Percentiles rank a stretch among this genome's conserved stretches.
Conservation (phyloP, 2,113 vertebrate genomes). For the Urocolius indicus region DNA sequence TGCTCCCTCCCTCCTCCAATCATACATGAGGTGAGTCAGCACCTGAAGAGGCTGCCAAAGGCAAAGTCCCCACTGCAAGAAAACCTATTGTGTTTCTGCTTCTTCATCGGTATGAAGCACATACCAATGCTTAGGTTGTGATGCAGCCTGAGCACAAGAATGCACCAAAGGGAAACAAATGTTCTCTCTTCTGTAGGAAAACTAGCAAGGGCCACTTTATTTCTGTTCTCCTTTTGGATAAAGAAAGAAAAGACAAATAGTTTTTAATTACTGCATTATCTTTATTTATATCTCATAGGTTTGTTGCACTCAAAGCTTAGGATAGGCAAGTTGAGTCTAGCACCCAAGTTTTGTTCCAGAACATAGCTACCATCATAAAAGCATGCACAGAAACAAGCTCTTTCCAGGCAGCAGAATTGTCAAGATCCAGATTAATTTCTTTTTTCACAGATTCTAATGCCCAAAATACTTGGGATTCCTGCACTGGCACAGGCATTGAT, state of each 20-base stretch:
- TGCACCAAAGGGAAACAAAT: background rate
- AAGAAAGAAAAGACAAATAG: background rate
- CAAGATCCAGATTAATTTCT: background rate
- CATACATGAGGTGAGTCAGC: background rate
- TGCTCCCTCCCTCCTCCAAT: background rate
- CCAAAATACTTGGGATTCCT: conserved; percentile 70
- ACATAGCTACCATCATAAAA: background rate
- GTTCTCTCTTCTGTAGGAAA: background rate
- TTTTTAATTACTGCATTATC: background rate
- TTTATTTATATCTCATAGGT: conserved; percentile 41
- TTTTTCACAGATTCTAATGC: conserved; percentile 56
- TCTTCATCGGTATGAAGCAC: background rate
- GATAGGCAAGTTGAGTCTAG: background rate
- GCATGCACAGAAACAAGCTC: background rate
- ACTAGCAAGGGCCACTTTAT: background rate
- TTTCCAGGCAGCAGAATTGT: background rate
- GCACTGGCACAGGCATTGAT: background rate
- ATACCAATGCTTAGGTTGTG: background rate
- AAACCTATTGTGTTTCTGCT: background rate
- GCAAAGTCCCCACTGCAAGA: background rate
- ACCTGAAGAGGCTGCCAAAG: background rate
- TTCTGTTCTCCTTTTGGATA: background rate
- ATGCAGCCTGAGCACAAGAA: background rate
- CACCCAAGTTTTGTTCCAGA: background rate
- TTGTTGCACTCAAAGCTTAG: background rate